phyloP scores from a whole-genome alignment of 2,888 invertebrate species.

The Nomada ferruginata region DNA sequence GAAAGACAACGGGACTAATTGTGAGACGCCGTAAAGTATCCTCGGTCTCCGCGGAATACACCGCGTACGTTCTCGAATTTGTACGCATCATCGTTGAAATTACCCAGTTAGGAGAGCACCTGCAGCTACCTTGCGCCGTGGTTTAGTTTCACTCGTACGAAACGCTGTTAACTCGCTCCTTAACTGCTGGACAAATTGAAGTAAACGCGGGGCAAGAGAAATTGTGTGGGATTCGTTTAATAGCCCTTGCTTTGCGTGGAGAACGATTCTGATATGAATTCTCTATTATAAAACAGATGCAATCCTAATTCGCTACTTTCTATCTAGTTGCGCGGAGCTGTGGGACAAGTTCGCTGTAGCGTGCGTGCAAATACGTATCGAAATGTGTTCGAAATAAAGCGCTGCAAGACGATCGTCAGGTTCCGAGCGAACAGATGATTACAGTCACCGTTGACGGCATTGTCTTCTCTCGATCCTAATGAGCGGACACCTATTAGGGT shows the following conservation, averaged over 20 bases:
- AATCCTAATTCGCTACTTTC: background rate
- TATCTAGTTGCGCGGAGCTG: background rate
- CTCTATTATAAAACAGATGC: background rate
- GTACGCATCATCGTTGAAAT: constrained; percentile 13
- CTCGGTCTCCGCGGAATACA: background rate
- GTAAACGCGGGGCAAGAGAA: constrained; percentile 42
- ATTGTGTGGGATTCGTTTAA: background rate
- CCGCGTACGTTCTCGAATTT: constrained; percentile 9
- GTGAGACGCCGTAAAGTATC: constrained; percentile 4
- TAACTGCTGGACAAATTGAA: constrained; percentile 50
- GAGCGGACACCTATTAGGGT: constrained; percentile 76
- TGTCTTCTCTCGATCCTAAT: constrained; percentile 67
- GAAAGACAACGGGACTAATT: background rate
- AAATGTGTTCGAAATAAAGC: background rate
- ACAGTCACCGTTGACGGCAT: constrained; percentile 66
- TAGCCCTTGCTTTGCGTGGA: background rate
- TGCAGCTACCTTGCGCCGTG: constrained; percentile 29
- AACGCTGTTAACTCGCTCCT: constrained; percentile 57
- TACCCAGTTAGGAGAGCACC: constrained; percentile 32
- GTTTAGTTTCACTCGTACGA: constrained; percentile 58
- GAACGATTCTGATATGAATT: background rate
- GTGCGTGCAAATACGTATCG: background rate
- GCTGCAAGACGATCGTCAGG: background rate
- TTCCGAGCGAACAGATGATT: constrained; percentile 59
- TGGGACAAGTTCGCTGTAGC: background rate